A percentile compares a stretch with the other conserved stretches of the same genome.
These are phyloP conservation scores for Idaea biselata DNA, from an alignment of 2,888 invertebrate species.

Conservation along the genomic window DNA sequence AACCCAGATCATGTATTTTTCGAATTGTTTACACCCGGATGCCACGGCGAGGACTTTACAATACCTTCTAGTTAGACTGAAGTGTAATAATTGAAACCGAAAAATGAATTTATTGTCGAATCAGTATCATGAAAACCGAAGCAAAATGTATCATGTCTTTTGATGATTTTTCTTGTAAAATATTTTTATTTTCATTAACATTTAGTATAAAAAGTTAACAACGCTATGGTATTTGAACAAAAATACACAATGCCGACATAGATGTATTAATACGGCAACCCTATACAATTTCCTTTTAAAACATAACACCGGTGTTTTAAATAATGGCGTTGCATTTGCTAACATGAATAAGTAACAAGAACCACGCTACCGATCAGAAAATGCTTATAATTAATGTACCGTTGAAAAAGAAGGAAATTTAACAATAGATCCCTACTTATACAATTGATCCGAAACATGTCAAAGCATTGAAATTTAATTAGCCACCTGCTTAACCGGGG, in stretches of 20 bases:
- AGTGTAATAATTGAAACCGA: too few relatives aligned
- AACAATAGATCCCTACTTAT: slow-evolving; percentile 35
- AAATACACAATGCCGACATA: slow-evolving; percentile 38
- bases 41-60: too few relatives aligned
- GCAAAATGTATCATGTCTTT: too few relatives aligned
- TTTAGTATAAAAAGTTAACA: neutral
- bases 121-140: too few relatives aligned
- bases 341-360: slow-evolving; percentile 40
- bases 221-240: slow-evolving; percentile 30
- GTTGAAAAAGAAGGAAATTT: slow-evolving; percentile 31
- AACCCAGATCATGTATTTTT: too few relatives aligned
- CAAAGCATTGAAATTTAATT: slow-evolving; percentile 67
- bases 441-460: slow-evolving; percentile 40
- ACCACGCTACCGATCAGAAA: slow-evolving; percentile 37
- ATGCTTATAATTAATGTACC: slow-evolving; percentile 43
- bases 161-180: too few relatives aligned
- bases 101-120: too few relatives aligned
- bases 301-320: slow-evolving; percentile 26
- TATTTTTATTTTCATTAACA: too few relatives aligned
- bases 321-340: slow-evolving; percentile 30
- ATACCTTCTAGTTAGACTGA: too few relatives aligned
- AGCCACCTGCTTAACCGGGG: slow-evolving; percentile 53
- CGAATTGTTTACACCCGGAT: too few relatives aligned
- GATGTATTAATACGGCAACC: slow-evolving; percentile 40
- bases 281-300: slow-evolving; percentile 38